phyloP scores from a whole-genome alignment of 2,797 vertebrate species.

The Lithobates sylvaticus region DNA sequence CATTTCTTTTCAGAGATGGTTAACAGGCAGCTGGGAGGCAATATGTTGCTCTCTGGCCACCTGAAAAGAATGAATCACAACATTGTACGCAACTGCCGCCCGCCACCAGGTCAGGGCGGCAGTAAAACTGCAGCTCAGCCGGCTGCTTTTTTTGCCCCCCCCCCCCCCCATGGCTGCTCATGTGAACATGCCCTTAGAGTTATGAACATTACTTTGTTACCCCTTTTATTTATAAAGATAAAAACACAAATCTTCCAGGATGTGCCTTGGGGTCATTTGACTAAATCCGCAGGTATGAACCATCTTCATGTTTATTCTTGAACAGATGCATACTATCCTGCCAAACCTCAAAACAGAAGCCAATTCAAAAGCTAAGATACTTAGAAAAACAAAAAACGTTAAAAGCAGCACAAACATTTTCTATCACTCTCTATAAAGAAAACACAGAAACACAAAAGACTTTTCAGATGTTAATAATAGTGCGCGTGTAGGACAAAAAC shows the following conservation, averaged over 20 bases:
- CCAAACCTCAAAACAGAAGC: conserved; percentile 35
- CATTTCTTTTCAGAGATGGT: no score
- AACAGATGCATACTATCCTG: conserved; percentile 10
- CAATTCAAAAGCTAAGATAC: conserved; percentile 14
- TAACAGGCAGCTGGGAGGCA: no score
- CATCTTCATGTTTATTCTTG: conserved; percentile 12
- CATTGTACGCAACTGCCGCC: no score
- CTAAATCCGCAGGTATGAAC: background rate
- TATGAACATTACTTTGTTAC: no score
- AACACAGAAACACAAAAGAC: conserved; percentile 35
- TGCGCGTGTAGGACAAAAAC: conserved; percentile 8
- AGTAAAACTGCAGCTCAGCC: no score
- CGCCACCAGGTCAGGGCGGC: no score
- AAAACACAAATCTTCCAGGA: background rate
- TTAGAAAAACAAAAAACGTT: background rate
- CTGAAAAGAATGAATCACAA: no score
- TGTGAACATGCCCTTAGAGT: no score
- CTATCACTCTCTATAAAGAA: conserved; percentile 4
- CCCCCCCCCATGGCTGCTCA: no score
- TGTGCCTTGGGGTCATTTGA: conserved; percentile 12
- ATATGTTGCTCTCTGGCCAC: no score
- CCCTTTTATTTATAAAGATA: background rate
- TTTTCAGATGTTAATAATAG: conserved; percentile 7
- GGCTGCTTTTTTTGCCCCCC: no score
- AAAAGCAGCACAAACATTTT: conserved; percentile 26